These are phyloP conservation scores for Cherax quadricarinatus DNA, from an alignment of 1,140 invertebrate genomes.

Conservation along the genomic window DNA sequence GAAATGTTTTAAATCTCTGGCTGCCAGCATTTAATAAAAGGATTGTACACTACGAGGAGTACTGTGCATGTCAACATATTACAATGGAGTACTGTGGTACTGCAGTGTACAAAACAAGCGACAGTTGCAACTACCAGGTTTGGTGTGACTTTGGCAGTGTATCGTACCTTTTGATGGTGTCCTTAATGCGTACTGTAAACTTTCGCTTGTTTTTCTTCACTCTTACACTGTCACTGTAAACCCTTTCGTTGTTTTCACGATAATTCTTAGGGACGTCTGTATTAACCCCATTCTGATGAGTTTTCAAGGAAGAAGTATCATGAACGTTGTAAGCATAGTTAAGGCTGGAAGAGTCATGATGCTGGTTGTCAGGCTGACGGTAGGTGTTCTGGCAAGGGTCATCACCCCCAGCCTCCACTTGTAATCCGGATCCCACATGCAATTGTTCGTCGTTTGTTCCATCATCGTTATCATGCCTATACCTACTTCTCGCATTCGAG, in stretches of 20 bases:
- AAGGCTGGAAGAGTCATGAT: not conserved
- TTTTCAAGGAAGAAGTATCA: not conserved
- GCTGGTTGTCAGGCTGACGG: not conserved
- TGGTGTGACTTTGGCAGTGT: too few species aligned
- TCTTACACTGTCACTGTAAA: not conserved
- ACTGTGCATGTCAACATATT: not conserved
- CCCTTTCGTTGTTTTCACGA: conserved; percentile 17
- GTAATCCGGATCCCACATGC: not conserved
- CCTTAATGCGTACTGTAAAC: conserved; percentile 38
- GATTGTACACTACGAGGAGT: too few species aligned
- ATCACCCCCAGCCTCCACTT: not conserved
- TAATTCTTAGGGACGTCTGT: not conserved
- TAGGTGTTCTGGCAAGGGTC: not conserved
- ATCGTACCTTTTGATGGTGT: conserved; percentile 32
- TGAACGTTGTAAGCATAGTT: not conserved
- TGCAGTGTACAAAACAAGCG: not conserved
- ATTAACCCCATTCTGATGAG: not conserved
- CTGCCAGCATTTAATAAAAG: too few species aligned
- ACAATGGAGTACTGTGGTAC: not conserved
- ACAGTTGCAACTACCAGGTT: too few species aligned
- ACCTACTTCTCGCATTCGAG: not conserved
- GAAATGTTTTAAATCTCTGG: too few species aligned
- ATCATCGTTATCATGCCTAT: not conserved
- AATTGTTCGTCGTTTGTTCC: not conserved
- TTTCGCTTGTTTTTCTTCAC: conserved; percentile 38